Conservation (phyloP, 2,113 vertebrate genomes). For the Sphyrna mokarran region DNA sequence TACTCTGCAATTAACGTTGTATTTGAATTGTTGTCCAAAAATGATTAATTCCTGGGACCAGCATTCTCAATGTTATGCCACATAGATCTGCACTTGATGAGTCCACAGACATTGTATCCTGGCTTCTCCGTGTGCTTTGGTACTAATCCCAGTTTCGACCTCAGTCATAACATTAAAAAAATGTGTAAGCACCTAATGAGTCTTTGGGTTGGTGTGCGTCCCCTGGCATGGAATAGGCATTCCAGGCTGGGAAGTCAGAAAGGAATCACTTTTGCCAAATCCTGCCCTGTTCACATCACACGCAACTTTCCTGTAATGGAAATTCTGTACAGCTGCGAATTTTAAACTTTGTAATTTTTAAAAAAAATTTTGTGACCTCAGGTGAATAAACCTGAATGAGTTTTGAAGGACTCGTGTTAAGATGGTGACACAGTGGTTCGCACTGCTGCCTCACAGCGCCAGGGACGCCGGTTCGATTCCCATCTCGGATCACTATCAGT, state of each 20-base stretch:
- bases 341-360: background rate
- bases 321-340: background rate
- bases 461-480: too few species aligned
- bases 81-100: background rate
- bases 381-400: background rate
- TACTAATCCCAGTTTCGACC: background rate
- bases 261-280: constrained; percentile 9
- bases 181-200: background rate
- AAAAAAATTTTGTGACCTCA: background rate
- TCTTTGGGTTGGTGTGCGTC: background rate
- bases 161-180: background rate
- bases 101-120: background rate
- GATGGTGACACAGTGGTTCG: background rate
- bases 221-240: constrained; percentile 7
- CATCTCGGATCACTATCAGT: too few species aligned
- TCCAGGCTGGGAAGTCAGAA: background rate
- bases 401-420: background rate
- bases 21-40: background rate
- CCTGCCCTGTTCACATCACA: background rate
- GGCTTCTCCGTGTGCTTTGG: background rate
- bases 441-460: too few species aligned
- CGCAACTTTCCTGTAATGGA: background rate
- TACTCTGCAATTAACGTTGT: background rate
- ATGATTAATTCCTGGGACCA: background rate
- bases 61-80: background rate